Conservation (phyloP, 2,113 vertebrate genomes). For the Cynoglossus semilaevis region DNA sequence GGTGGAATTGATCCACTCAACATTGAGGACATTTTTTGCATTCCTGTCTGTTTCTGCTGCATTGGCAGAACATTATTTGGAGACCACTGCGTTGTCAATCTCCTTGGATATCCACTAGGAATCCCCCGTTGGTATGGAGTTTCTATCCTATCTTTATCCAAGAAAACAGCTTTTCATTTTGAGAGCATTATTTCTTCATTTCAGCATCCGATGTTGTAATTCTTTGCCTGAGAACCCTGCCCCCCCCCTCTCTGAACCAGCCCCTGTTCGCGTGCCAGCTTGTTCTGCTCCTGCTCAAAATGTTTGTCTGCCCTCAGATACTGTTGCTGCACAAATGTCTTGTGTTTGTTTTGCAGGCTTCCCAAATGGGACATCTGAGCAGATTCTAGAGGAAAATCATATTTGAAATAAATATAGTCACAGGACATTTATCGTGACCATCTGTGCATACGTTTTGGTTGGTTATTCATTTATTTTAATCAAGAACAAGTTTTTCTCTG, state of each 20-base stretch:
- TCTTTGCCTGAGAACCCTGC: background rate
- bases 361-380: background rate
- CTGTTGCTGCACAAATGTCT: background rate
- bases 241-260: background rate
- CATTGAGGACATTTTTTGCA: background rate
- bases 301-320: slow-evolving; percentile 2
- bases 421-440: background rate
- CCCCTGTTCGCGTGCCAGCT: slow-evolving; percentile 3
- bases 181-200: slow-evolving; percentile 11
- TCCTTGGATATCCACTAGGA: background rate
- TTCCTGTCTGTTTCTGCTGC: slow-evolving; percentile 1
- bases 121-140: slow-evolving; percentile 1
- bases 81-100: slow-evolving; percentile 3
- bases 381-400: background rate
- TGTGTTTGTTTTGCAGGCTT: slow-evolving; percentile 1
- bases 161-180: slow-evolving; percentile 4
- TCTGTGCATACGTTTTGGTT: no score
- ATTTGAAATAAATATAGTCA: background rate
- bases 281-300: slow-evolving; percentile 3
- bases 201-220: background rate
- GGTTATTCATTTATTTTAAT: no score
- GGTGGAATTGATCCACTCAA: background rate
- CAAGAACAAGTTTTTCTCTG: no score
- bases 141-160: slow-evolving; percentile 9
- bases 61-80: background rate